These are phyloP conservation scores for Schizopygopsis malacanthus DNA, from an alignment of 2,797 vertebrate species.

Conservation along the genomic window DNA sequence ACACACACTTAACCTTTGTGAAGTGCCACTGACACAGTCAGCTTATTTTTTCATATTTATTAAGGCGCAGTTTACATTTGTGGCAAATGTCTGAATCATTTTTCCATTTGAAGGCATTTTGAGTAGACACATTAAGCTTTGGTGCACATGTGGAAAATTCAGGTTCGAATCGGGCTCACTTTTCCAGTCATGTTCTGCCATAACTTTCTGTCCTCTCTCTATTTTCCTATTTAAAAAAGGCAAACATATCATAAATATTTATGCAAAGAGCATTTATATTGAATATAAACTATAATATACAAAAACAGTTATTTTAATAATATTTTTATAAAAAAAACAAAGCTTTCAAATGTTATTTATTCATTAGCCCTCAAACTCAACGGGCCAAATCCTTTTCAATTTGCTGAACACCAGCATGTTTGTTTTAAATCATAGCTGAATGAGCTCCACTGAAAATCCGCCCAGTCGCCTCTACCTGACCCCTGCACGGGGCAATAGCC, in stretches of 20 bases:
- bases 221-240: background rate
- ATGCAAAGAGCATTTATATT: background rate
- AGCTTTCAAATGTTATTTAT: background rate
- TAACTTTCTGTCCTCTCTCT: background rate
- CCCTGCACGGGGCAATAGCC: constrained; percentile 61
- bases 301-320: background rate
- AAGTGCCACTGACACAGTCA: no score
- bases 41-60: no score
- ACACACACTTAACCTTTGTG: background rate
- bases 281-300: background rate
- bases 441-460: constrained; percentile 58
- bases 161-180: background rate
- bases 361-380: background rate
- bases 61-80: no score
- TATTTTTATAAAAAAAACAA: background rate
- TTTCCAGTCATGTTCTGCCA: background rate
- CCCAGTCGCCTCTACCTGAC: constrained; percentile 76
- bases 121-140: background rate
- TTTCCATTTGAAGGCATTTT: background rate
- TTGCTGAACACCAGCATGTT: constrained; percentile 56
- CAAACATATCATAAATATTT: background rate
- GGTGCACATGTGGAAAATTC: background rate
- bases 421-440: constrained; percentile 68
- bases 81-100: no score
- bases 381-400: constrained; percentile 43